These are phyloP conservation scores for Drosophila koepferae DNA, from an alignment of 2,888 invertebrate species.

Conservation along the genomic window DNA sequence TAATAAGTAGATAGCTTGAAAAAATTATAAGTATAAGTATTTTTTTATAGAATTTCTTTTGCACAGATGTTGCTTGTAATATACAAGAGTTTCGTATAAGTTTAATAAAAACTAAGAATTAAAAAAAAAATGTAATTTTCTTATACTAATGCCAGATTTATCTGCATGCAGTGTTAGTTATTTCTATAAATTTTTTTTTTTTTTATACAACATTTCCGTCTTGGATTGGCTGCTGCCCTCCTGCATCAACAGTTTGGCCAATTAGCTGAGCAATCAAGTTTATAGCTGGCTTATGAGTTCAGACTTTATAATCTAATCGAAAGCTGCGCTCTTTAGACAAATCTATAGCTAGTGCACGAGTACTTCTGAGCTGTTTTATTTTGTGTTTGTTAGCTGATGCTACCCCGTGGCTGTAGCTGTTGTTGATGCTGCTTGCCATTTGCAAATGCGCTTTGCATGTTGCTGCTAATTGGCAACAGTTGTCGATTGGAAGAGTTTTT, in stretches of 20 bases:
- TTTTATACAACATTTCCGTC: slow-evolving; percentile 1
- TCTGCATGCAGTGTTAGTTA: background rate
- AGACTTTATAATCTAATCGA: slow-evolving; percentile 38
- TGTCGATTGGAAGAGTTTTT: slow-evolving; percentile 71
- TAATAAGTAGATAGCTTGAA: no score
- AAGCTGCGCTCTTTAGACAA: slow-evolving; percentile 30
- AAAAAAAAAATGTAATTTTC: background rate
- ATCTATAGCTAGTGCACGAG: slow-evolving; percentile 26
- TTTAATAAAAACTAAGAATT: no score
- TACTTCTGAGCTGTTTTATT: slow-evolving; percentile 15
- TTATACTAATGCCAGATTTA: background rate
- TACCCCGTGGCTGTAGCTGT: slow-evolving; percentile 5
- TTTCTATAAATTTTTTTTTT: background rate
- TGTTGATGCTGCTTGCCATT: slow-evolving; percentile 31
- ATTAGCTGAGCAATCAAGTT: slow-evolving; percentile 46
- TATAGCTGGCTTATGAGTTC: slow-evolving; percentile 8
- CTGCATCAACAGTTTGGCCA: background rate
- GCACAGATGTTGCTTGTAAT: no score
- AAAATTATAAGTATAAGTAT: no score
- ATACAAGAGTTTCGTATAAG: no score
- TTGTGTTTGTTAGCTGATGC: slow-evolving; percentile 1
- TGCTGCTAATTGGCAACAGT: slow-evolving; percentile 79
- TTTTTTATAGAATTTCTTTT: no score
- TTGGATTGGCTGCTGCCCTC: background rate
- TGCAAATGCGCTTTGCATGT: slow-evolving; percentile 80